These are phyloP conservation scores for Sciaenops ocellatus DNA, from an alignment of 2,797 vertebrate genomes.

Conservation along the genomic window DNA sequence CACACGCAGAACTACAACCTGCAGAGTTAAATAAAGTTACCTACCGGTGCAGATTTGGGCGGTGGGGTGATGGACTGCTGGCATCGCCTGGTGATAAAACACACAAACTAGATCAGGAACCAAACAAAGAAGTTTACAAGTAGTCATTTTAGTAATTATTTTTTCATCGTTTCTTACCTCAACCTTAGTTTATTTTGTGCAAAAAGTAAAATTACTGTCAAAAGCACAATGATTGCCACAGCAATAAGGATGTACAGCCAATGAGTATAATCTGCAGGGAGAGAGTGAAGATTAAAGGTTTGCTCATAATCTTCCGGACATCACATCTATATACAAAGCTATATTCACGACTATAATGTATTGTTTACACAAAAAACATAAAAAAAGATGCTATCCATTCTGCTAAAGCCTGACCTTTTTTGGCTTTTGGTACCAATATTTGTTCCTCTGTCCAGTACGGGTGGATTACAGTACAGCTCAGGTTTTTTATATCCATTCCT, in stretches of 20 bases:
- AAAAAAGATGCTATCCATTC: not conserved
- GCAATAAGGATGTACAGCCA: not conserved
- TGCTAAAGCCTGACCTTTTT: slow-evolving; percentile 51
- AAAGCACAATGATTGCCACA: slow-evolving; percentile 3
- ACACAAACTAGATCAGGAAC: slow-evolving; percentile 17
- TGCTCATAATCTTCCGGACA: not conserved
- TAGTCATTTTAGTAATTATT: not conserved
- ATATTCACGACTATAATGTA: not conserved
- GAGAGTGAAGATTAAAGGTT: not conserved
- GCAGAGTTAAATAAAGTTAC: slow-evolving; percentile 5
- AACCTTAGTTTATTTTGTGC: slow-evolving; percentile 34
- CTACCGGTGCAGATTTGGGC: slow-evolving; percentile 72
- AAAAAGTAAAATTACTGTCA: slow-evolving; percentile 45
- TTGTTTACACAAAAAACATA: not conserved
- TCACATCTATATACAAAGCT: not conserved
- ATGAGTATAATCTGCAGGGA: not conserved
- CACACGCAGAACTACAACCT: not conserved
- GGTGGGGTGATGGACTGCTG: slow-evolving; percentile 1
- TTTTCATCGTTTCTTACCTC: slow-evolving; percentile 57
- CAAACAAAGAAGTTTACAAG: not conserved
- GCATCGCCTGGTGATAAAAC: slow-evolving; percentile 46
- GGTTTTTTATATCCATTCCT: slow-evolving; percentile 13
- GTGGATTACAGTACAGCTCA: slow-evolving; percentile 69
- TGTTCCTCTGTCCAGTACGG: slow-evolving; percentile 20
- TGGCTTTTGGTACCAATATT: not conserved